Base-by-base conservation (phyloP, 1,140 invertebrate species). In the Pygmarrhopalites habei region DNA sequence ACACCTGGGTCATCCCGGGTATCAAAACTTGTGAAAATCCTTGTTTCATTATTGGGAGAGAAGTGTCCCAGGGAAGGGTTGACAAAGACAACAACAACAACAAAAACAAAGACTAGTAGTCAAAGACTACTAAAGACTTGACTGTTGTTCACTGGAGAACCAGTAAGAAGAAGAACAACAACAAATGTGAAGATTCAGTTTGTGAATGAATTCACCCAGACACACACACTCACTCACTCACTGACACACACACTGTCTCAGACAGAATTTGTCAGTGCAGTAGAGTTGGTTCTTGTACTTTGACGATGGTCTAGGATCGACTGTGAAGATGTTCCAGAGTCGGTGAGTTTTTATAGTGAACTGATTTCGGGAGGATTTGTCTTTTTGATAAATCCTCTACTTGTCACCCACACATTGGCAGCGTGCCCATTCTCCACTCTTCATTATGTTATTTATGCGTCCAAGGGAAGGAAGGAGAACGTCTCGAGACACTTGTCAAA, bases 11-110 rank as follows among this genome's bases (percentile, higher is more conserved):
- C 19, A 15, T 23, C 17, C 30, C 41, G 17, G 60, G 60, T 26
- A 66, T 49, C 17, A 66, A 55, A 21, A 66, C 39, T 29, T 66
- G 47, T 35, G 65, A 58, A 58, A 66, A 66, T 44, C 62, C 65
- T 12, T 60, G 60, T 25, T 66, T 66, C 65, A 66, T 66, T 5
- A 35, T 35, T 35, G 15, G 52, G 52, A n/a, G 3, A 17, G 52
- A 28, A 19, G 52, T n/a, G n/a, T n/a, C n/a, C n/a, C n/a, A n/a
- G n/a, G n/a, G n/a, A n/a, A n/a, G n/a, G n/a, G n/a, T n/a, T n/a
- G n/a, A n/a, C n/a, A n/a, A n/a, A n/a, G n/a, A n/a, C n/a, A n/a
- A n/a, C n/a, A n/a, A n/a, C n/a, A n/a, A 55, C 19, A 4, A 55
- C 29, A 55, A 25, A 7, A 35, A 35, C 5, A 35, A 15, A 35